Conservation (phyloP, 2,113 vertebrate genomes). For the Apistogramma diplotaenia region DNA sequence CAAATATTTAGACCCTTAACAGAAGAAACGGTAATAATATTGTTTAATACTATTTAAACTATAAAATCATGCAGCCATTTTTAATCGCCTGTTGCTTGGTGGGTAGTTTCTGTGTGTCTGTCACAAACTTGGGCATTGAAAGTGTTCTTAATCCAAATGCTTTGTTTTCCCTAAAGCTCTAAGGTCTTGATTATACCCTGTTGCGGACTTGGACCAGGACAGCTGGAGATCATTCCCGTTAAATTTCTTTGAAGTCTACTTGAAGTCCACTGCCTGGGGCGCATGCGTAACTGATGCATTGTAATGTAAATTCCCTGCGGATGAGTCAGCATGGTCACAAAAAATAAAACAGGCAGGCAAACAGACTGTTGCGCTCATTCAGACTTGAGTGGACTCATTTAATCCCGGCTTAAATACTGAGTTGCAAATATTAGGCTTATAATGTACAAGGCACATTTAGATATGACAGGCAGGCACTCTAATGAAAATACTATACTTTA, state of each 20-base stretch:
- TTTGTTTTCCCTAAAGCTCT: not conserved
- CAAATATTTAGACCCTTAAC: too few relatives aligned
- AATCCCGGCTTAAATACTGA: rapidly evolving
- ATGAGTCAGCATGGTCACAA: rapidly evolving
- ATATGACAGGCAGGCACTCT: not conserved
- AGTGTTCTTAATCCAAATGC: not conserved
- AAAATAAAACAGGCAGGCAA: not conserved
- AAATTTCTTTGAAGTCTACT: too few relatives aligned
- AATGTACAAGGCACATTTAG: not conserved
- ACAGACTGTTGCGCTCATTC: not conserved
- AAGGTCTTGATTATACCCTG: not conserved
- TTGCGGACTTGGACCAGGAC: not conserved
- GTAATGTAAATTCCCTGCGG: not conserved
- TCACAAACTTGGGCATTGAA: not conserved
- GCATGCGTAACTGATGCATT: not conserved
- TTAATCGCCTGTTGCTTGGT: not conserved
- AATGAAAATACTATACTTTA: not conserved
- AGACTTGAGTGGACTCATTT: not conserved
- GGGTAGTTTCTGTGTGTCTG: too few relatives aligned
- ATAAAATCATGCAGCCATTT: not conserved
- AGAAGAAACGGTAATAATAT: too few relatives aligned
- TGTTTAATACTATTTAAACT: too few relatives aligned
- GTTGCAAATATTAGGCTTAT: not conserved
- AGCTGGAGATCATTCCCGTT: not conserved
- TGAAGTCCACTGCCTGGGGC: not conserved